phyloP scores from a whole-genome alignment of 2,888 invertebrate genomes.

The Xestia rhomboidea region DNA sequence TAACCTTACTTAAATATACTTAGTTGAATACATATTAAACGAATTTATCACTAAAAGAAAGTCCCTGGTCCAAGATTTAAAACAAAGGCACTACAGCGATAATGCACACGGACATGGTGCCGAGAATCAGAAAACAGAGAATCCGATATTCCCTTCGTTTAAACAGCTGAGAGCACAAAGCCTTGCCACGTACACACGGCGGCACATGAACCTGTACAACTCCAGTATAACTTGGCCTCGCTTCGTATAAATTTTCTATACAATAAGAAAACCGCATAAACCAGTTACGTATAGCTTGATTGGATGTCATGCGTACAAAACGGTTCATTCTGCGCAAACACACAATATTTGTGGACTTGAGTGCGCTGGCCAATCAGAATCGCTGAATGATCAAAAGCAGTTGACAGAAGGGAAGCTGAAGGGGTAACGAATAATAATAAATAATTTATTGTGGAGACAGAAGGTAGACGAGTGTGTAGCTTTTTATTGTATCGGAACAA shows the following conservation, averaged over 20 bases:
- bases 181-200: too few species aligned
- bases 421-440: not conserved
- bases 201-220: too few species aligned
- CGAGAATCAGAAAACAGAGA: not conserved
- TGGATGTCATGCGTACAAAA: not conserved
- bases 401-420: not conserved
- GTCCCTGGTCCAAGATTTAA: not conserved
- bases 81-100: not conserved
- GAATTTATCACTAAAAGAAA: not conserved
- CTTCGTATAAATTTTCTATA: too few species aligned
- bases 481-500: constrained; percentile 2
- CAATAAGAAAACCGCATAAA: too few species aligned
- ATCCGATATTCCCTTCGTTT: not conserved
- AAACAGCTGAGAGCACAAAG: not conserved
- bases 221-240: too few species aligned
- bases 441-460: constrained; percentile 9
- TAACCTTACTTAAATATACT: too few species aligned
- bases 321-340: not conserved
- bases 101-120: not conserved
- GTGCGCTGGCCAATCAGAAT: constrained; percentile 3
- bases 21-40: too few species aligned
- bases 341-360: constrained; percentile 10
- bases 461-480: not conserved
- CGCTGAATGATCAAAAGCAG: constrained; percentile 10
- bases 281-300: too few species aligned